Base-by-base conservation (phyloP, 1,140 invertebrate species). In the Eupristina koningsbergeri region DNA sequence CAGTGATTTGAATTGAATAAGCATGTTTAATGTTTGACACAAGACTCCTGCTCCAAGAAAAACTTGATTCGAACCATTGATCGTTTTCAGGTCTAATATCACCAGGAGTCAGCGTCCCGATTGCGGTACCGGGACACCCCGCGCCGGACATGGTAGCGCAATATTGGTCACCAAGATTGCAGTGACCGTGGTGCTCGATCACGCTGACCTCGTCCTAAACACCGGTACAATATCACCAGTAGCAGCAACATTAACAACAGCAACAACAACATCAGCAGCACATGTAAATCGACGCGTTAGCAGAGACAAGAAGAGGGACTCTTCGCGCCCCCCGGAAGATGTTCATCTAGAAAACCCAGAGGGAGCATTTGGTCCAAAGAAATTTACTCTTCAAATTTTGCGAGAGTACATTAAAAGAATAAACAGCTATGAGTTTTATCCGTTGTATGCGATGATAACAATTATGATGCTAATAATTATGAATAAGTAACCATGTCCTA, bases 61-160 rank as follows among this genome's bases (percentile, higher is more conserved):
- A n/a, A 53, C 45, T 11, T 41, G 36, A 71, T 71, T 41, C 36
- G 67, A 71, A 19, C 45, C 3, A n/a, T 11, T 9, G 17, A 75
- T n/a, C 17, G 45, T 53, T 53, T 86, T 91, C 90, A 95, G 95
- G 95, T 88, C 91, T 95, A 78, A 95, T 95, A 89, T 95, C 95
- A 22, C 95, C 95, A 17, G 95, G 95, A 41, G 94, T 95, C n/a
- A 95, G 94, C 63, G 95, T 95, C 5, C 95, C 95, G 15, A 94
- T 95, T 50, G 95, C 95, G 86, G 94, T 95, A 71, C 95, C 95
- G 17, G 95, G 95, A 47, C 94, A 94, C 81, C 92, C 93, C 41
- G 92, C 92, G 78, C 91, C 91, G 61, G 94, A 95, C 84, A 94
- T 95, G 94, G 91, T 93, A 76, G 93, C 94, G 82, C 94, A 95